phyloP scores from a whole-genome alignment of 2,888 invertebrate species.

The Taenaris catops region DNA sequence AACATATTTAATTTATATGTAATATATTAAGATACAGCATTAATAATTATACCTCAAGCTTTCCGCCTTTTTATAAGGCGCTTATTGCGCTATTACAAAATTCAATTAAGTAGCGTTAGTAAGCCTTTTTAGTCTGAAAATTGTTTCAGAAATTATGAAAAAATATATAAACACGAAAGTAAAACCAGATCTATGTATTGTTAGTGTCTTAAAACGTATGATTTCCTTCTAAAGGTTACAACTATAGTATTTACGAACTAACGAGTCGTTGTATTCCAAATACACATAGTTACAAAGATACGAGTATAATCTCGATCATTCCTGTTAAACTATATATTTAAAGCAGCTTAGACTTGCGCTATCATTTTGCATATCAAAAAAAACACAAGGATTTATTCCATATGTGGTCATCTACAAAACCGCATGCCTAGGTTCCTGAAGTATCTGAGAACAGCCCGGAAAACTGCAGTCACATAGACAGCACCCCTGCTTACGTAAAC shows the following conservation, averaged over 20 bases:
- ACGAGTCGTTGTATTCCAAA: slow-evolving; percentile 45
- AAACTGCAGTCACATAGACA: slow-evolving; percentile 21
- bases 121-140: background rate
- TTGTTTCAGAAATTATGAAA: background rate
- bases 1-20: background rate
- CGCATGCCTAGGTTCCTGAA: slow-evolving; percentile 18
- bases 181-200: background rate
- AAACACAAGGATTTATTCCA: slow-evolving; percentile 23
- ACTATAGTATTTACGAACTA: slow-evolving; percentile 4
- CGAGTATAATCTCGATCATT: slow-evolving; percentile 19
- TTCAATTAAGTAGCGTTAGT: slow-evolving; percentile 5
- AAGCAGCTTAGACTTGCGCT: slow-evolving; percentile 21
- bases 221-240: slow-evolving; percentile 9
- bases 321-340: slow-evolving; percentile 23
- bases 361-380: slow-evolving; percentile 16
- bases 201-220: background rate
- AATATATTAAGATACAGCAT: background rate
- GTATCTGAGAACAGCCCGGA: slow-evolving; percentile 27
- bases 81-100: slow-evolving; percentile 12
- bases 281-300: slow-evolving; percentile 29
- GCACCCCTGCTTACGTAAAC: slow-evolving; percentile 32
- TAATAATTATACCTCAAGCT: slow-evolving; percentile 3
- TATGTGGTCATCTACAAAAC: slow-evolving; percentile 53
- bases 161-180: background rate
- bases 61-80: slow-evolving; percentile 6